A percentile compares a stretch with the other conserved stretches of the same genome.
These are phyloP conservation scores for Noctua janthina DNA, from an alignment of 2,888 invertebrate species.

Conservation along the genomic window DNA sequence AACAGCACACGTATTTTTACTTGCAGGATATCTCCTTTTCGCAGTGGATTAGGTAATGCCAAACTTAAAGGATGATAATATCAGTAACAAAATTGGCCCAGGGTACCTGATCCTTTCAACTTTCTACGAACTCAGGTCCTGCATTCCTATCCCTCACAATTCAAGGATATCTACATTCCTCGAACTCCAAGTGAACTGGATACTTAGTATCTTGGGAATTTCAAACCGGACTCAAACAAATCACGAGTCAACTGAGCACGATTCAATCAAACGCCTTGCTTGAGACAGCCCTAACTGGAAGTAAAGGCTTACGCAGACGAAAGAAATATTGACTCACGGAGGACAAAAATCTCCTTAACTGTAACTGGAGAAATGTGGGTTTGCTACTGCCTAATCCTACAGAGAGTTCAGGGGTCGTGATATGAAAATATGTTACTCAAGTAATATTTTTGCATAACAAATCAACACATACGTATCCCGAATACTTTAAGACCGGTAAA, in stretches of 20 bases:
- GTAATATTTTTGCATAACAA: neutral
- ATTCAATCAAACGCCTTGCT: constrained; percentile 20
- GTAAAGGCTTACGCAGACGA: neutral
- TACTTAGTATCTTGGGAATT: constrained; percentile 40
- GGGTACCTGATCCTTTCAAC: neutral
- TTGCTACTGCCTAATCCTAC: no score
- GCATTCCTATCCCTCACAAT: constrained; percentile 34
- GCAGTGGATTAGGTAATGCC: neutral
- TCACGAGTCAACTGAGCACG: constrained; percentile 24
- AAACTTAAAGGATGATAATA: neutral
- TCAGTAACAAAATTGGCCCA: neutral
- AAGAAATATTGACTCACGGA: neutral
- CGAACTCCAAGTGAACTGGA: constrained; percentile 26
- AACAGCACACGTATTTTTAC: neutral
- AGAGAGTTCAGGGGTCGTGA: neutral
- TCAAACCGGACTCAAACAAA: constrained; percentile 46
- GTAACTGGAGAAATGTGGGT: no score
- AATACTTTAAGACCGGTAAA: no score
- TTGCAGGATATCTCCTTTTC: neutral
- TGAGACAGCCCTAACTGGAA: constrained; percentile 26
- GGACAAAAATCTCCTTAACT: neutral
- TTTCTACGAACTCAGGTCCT: constrained; percentile 8
- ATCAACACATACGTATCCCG: neutral
- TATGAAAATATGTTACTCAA: neutral
- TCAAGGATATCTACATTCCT: constrained; percentile 53